Evolutionary conservation across 2,797 vertebrate species (phyloP), one percentile per base, ranked within the genome.

Genomic region (Phoebastria nigripes): DNA sequence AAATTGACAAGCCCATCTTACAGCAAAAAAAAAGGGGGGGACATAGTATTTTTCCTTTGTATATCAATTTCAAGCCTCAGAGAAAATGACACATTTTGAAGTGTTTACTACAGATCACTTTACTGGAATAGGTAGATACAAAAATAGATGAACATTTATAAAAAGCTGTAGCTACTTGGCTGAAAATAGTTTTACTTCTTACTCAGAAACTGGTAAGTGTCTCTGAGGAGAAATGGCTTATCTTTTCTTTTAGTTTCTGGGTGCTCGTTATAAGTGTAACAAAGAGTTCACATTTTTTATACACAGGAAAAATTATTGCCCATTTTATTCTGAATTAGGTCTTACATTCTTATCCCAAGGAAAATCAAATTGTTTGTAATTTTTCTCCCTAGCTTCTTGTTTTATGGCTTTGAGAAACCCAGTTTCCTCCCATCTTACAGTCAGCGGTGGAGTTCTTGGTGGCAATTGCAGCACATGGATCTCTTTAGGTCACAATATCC

Each of bases 151-250:
- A 91, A 61, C 37, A 37, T 81, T 93, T 95, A 82, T 59, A 89
- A 94, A 92, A 91, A 67, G 39, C 82, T 86, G 39, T 46, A 88
- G 77, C 35, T 89, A 41, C 69, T 83, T 83, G 52, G 42, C 91
- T 90, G 91, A 85, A 91, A 97, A 97, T 65, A 93, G 79, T 56
- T 90, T 47, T 94, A 31, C 33, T 65, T 91, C 89, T 93, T 91
- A 79, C 65, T 91, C 66, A 87, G 77, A 95, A 96, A 87, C 42
- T 49, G 66, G 12, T 81, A 79, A 69, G 18, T 35, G 6, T 65
- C 73, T 88, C 65, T 72, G 62, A 58, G 15, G 25, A 90, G 72
- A 90, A 91, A 66, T 0, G 0, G 15, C 22, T 87, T 61, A 15
- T 46, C 24, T 90, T 83, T 70, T 73, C 70, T 87, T 70, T 47